Percentiles rank a stretch among this genome's conserved stretches.
Conservation (phyloP, 2,888 invertebrate species). For the Epistrophe eligans region DNA sequence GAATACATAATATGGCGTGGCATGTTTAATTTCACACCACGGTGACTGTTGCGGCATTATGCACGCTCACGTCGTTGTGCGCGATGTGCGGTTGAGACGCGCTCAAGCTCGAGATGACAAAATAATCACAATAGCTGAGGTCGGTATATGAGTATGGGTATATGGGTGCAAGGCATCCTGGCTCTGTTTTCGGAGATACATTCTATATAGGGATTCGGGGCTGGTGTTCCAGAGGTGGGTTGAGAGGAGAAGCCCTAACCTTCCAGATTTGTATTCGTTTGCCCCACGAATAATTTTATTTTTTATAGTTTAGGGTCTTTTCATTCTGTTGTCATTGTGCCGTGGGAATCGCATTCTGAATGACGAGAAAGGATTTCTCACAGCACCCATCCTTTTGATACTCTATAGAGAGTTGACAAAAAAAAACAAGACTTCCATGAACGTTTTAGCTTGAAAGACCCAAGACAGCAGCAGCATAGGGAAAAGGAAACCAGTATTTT, state of each 20-base stretch:
- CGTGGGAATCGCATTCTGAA: constrained; percentile 64
- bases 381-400: constrained; percentile 54
- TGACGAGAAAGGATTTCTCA: constrained; percentile 58
- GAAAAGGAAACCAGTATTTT: constrained; percentile 35
- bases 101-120: constrained; percentile 65
- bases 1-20: constrained; percentile 76
- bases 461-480: constrained; percentile 24
- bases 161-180: not conserved
- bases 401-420: constrained; percentile 21
- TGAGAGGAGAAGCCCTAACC: constrained; percentile 49
- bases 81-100: constrained; percentile 67
- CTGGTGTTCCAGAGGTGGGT: constrained; percentile 8
- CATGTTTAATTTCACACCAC: constrained; percentile 76
- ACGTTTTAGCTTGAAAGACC: constrained; percentile 37
- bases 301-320: constrained; percentile 68
- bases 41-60: constrained; percentile 75
- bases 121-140: constrained; percentile 67
- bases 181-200: constrained; percentile 3
- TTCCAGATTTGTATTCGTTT: constrained; percentile 15
- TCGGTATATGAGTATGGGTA: not conserved
- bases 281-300: constrained; percentile 31
- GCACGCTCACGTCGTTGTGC: constrained; percentile 62
- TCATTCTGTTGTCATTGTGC: constrained; percentile 60
- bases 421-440: constrained; percentile 47
- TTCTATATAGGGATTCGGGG: not conserved